Evolutionary conservation across 2,113 vertebrate species (phyloP), one percentile per base, ranked within the genome.

Genomic region (Pelmatolapia mariae): DNA sequence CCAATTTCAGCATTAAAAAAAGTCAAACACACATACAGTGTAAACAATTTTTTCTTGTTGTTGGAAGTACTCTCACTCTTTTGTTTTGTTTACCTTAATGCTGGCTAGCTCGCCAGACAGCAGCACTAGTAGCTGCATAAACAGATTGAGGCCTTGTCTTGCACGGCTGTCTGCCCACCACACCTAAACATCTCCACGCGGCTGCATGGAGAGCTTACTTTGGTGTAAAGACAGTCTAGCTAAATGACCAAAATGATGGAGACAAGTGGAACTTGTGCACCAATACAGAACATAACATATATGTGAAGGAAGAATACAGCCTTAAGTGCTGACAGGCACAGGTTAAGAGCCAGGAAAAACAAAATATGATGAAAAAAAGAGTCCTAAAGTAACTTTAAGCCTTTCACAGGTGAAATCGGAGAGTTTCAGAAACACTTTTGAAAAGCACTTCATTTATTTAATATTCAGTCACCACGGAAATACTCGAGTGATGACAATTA

Each of bases 91-190:
- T 91, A 83, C 53, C 78, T 88, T 90, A 66, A 73, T 45, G 89
- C 84, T 40, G 43, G 40, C 71, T 56, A 24, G 36, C 54, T 82
- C 22, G 31, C 36, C 73, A 85, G 66, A n/a, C 78, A 38, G 88
- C 26, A 66, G 43, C 61, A 68, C 73, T 66, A 40, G 18, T 3
- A 31, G 63, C 76, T 5, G 3, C 84, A 86, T 50, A 90, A 90
- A 92, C 53, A 90, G 52, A 53, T 45, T 6, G 36, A 13, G 53
- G 31, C 5, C 7, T 22, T 22, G 10, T 83, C 53, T 76, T 85
- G 83, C 88, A 94, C 78, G 81, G 83, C 73, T 88, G 89, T 91
- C 93, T 92, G 87, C 85, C 43, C 80, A 54, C 26, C 19, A 61
- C 3, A 86, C 76, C 87, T 84, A 87, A 89, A 89, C 84, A 89